Evolutionary conservation across 1,140 invertebrate species (phyloP), one percentile per base, ranked within the genome.

Genomic region (Trichonephila clavata): DNA sequence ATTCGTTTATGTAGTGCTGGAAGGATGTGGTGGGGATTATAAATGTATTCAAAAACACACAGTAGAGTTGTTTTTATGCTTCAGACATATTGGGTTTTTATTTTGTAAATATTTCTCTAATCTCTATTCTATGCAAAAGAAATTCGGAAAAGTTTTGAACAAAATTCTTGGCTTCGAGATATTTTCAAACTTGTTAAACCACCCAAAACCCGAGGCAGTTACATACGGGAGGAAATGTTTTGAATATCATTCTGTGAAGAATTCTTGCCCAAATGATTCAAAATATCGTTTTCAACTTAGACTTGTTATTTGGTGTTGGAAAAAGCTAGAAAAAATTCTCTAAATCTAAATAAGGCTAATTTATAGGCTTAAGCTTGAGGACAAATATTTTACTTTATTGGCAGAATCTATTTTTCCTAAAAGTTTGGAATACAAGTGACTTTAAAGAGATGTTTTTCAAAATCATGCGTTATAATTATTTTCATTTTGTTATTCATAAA

Each of bases 51-150:
- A 16, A 32, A 14, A 77, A 68, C 16, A 27, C 8, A 18, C 10
- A 68, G 24, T 68, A 8, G 32, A 77, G 24, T 77, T 16, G 24
- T 39, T 18, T 14, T 39, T 39, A 39, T 39, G 24, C 68, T 71
- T 27, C 14, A 39, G 8, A 77, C 0, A 16, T 39, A 77, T 7
- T 16, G 27, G 18, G 5, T 18, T 77, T 77, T 39, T 77, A 77
- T 77, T 77, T 77, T 77, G 27, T 5, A 77, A 77, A 77, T 77
- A 77, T 77, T 77, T 20, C 32, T 39, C 71, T 77, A 32, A 27
- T 77, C 71, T 77, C 32, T 77, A 39, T 39, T 16, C 27, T 20
- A 77, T 39, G 27, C 71, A 27, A 77, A 18, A 77, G 27, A 39
- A 13, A 77, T 77, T 77, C 71, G 32, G 50, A 77, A 18, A 77